Evolutionary conservation across 2,797 vertebrate genomes (phyloP), one percentile per base, ranked within the genome.

Genomic region (Sebastes dallii): DNA sequence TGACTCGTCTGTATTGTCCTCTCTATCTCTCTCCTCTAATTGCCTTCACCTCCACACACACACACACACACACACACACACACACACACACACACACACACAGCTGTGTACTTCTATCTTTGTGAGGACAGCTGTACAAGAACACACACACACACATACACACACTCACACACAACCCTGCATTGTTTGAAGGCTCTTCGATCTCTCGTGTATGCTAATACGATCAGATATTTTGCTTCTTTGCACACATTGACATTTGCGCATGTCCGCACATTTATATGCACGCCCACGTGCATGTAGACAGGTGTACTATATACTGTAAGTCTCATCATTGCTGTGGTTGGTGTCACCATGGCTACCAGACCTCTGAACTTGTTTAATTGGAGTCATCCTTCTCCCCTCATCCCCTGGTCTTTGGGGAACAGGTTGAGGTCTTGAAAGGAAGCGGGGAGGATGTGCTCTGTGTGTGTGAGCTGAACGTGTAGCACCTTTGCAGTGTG

Each of bases 291-390:
- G 27, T 50, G 29, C 36, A 39, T 16, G 1, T n/a, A 39, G 29
- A 59, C 71, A 42, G 30, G 52, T 75, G 59, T 24, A 5, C 61
- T 42, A 25, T 62, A 39, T 30, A 64, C 42, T 56, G 12, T 11
- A n/a, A 2, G 25, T 76, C 24, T 83, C 59, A 18, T 34, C 39
- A 25, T 20, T 71, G 24, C 0, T 25, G 22, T 71, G 59, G 29
- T 64, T 68, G 56, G 70, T 55, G 55, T 90, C 75, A 25, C 85
- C 75, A 62, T 81, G 77, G 66, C 66, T 75, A 81, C 82, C 64
- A 69, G 69, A 84, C 82, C 61, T 69, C 66, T 72, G 62, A 72
- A 75, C 72, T 58, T 68, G 16, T 78, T 77, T 82, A 72, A 82
- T 80, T 64, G 54, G 75, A 72, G 58, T 79, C 67, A 66, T 60